Evolutionary conservation across 2,797 vertebrate genomes (phyloP), one percentile per base, ranked within the genome.

Genomic region (Eidolon dupreanum): DNA sequence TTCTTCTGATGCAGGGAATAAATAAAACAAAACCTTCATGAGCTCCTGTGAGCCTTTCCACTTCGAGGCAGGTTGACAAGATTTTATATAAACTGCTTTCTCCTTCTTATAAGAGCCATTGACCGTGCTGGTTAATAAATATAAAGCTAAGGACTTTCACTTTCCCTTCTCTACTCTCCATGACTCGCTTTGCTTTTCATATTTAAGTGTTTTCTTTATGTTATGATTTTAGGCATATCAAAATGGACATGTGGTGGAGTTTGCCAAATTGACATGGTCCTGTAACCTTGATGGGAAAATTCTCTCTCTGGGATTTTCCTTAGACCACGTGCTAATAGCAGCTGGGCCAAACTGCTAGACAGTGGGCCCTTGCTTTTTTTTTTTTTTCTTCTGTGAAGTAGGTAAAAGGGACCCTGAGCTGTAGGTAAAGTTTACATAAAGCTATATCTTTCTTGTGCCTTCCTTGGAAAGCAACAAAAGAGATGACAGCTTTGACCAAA

Each of bases 1-100:
- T 98, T 98, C 98, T 98, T 96, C 98, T 98, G 63, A 87, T 88
- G 73, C 38, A 66, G 90, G 92, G 98, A 98, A 98, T 98, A 98
- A 98, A 98, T 98, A 98, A 98, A 98, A 98, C 97, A 98, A 98
- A 98, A 97, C 82, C 98, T 98, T 84, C 98, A 97, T 96, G 98
- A 97, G 96, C 96, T 98, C 92, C 93, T 98, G 93, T 78, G 95
- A 96, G 97, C 94, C 97, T 78, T 98, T 98, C 97, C 96, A 97
- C 97, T 98, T 97, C 83, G 71, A 97, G 91, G 97, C 93, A 90
- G 92, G 96, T 94, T 87, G 95, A 89, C 95, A 91, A 81, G 84
- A 94, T 93, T 98, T 96, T 78, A 83, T 93, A 97, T 73, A 93
- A 87, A 82, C 5, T 36, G 53, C 68, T 71, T 49, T 82, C 74